These are phyloP conservation scores for Hoplias malabaricus DNA, from an alignment of 2,113 vertebrate species.

Conservation along the genomic window DNA sequence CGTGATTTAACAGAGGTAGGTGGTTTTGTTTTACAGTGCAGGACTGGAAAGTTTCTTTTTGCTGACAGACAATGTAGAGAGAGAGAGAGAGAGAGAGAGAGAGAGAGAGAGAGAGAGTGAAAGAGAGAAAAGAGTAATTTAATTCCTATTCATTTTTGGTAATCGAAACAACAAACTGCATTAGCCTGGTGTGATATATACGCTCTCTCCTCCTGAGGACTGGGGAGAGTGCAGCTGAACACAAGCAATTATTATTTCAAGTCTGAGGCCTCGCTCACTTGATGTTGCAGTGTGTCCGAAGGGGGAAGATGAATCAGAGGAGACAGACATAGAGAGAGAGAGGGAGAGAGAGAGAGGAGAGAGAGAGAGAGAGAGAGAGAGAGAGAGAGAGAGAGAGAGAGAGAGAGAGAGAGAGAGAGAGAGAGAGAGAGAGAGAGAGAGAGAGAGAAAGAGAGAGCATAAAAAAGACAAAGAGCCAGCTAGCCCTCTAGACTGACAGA, in stretches of 20 bases:
- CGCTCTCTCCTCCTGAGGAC: not conserved
- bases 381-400: not conserved
- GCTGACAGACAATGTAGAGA: not conserved
- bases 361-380: not conserved
- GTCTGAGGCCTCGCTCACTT: slow-evolving; percentile 11
- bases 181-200: not conserved
- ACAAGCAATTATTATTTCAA: slow-evolving; percentile 26
- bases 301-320: slow-evolving; percentile 26
- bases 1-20: slow-evolving; percentile 15
- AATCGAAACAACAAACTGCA: slow-evolving; percentile 11
- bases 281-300: slow-evolving; percentile 32
- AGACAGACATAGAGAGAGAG: slow-evolving; percentile 6
- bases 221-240: not conserved
- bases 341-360: too few relatives aligned
- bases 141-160: slow-evolving; percentile 12
- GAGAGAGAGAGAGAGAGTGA: not conserved
- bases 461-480: slow-evolving; percentile 34
- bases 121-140: not conserved
- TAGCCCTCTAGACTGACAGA: slow-evolving; percentile 49
- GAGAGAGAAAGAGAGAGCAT: not conserved
- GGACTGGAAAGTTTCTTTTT: not conserved
- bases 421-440: slow-evolving; percentile 2
- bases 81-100: not conserved
- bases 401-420: not conserved
- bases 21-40: slow-evolving; percentile 11